Conservation (phyloP, 2,888 invertebrate genomes). For the Ectobius pallidus region DNA sequence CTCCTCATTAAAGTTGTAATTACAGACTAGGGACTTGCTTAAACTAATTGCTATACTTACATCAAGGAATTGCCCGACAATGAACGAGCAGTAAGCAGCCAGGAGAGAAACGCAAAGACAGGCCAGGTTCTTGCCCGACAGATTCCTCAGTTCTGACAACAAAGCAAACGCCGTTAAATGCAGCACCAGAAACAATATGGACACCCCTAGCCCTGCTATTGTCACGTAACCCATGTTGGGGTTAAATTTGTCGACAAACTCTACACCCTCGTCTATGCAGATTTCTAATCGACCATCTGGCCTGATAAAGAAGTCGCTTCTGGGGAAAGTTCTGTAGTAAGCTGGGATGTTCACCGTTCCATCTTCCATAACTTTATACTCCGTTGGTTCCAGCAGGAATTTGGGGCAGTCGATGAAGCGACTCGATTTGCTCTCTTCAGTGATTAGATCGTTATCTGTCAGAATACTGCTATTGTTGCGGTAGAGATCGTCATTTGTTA, state of each 20-base stretch:
- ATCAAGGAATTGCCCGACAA: constrained; percentile 52
- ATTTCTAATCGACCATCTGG: constrained; percentile 52
- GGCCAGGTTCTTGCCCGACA: constrained; percentile 60
- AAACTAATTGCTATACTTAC: no score
- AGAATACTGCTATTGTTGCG: not conserved
- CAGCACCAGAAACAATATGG: constrained; percentile 55
- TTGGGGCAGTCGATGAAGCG: constrained; percentile 50
- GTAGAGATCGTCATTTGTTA: not conserved
- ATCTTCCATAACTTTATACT: constrained; percentile 48
- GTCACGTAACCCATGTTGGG: constrained; percentile 52
- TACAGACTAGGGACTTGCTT: no score
- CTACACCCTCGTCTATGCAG: constrained; percentile 49
- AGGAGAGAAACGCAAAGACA: constrained; percentile 58
- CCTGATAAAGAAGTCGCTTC: constrained; percentile 46
- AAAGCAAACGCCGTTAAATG: constrained; percentile 56
- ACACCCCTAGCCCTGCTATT: constrained; percentile 56
- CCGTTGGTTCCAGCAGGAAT: constrained; percentile 51
- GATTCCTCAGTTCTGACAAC: constrained; percentile 57
- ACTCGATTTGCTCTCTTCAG: not conserved
- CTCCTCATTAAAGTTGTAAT: no score
- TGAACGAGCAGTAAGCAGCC: constrained; percentile 57
- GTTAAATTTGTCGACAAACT: constrained; percentile 52
- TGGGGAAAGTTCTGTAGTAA: constrained; percentile 48
- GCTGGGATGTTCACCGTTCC: constrained; percentile 52
- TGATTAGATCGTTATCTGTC: not conserved